Percentiles rank a stretch among this genome's conserved stretches.
These are phyloP conservation scores for Lissonota sp. DNA, from an alignment of 2,888 invertebrate genomes.

Conservation along the genomic window DNA sequence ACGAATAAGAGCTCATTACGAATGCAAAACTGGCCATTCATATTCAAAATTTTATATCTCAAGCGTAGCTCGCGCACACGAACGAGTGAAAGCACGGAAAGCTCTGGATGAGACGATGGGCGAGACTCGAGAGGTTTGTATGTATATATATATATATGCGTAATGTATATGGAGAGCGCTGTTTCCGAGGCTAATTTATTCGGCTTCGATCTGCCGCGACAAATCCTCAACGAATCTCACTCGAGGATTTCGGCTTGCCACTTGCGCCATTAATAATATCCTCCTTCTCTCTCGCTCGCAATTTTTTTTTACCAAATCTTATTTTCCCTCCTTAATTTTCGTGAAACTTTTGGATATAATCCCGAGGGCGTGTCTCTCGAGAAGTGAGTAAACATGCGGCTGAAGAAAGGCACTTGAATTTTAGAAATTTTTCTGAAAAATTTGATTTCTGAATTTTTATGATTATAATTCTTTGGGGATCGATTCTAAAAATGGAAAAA, in stretches of 20 bases:
- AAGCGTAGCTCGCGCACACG: constrained; percentile 74
- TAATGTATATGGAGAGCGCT: not conserved
- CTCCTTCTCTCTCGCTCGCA: constrained; percentile 50
- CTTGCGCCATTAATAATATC: constrained; percentile 66
- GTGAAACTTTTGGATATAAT: constrained; percentile 6
- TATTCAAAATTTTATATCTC: constrained; percentile 95
- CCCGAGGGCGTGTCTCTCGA: constrained; percentile 1
- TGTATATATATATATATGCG: constrained; percentile 24
- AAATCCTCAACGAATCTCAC: constrained; percentile 77
- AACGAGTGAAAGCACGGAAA: constrained; percentile 45
- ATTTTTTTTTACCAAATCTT: constrained; percentile 32
- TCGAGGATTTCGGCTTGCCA: constrained; percentile 56
- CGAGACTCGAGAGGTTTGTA: constrained; percentile 77
- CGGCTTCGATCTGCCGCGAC: constrained; percentile 84
- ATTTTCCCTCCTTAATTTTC: not conserved
- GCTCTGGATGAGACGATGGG: constrained; percentile 48
- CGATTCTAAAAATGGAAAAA: too few relatives aligned
- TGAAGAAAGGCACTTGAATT: too few relatives aligned
- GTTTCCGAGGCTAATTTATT: constrained; percentile 90
- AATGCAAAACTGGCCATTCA: constrained; percentile 95
- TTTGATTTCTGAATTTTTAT: too few relatives aligned
- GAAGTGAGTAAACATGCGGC: not conserved
- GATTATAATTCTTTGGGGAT: too few relatives aligned
- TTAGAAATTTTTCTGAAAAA: too few relatives aligned
- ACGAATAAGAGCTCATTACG: constrained; percentile 90